These are phyloP conservation scores for Phocides pigmalion DNA, from an alignment of 1,140 invertebrate species.

Conservation along the genomic window DNA sequence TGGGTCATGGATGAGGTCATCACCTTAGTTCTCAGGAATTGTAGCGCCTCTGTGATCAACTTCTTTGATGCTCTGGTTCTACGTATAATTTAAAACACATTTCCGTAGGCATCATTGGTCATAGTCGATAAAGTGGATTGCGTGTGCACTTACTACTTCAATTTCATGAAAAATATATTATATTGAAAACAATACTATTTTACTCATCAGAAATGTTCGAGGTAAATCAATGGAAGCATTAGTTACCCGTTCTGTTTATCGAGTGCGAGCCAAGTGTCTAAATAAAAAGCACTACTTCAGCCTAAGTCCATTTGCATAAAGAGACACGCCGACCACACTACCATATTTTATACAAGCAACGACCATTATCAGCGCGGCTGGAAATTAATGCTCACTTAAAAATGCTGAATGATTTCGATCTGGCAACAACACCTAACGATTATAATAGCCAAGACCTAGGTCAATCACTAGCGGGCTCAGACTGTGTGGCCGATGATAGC, in stretches of 20 bases:
- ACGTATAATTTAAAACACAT: too few relatives aligned
- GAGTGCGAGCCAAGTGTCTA: slow-evolving; percentile 3
- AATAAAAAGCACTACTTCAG: slow-evolving; percentile 9
- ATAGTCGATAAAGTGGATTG: too few relatives aligned
- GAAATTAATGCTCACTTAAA: slow-evolving; percentile 35
- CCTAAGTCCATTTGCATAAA: slow-evolving; percentile 20
- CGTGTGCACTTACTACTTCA: too few relatives aligned
- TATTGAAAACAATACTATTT: too few relatives aligned
- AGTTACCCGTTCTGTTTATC: too few relatives aligned
- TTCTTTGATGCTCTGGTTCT: too few relatives aligned
- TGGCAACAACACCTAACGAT: slow-evolving; percentile 43
- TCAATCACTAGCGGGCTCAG: slow-evolving; percentile 44
- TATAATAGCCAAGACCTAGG: slow-evolving; percentile 43
- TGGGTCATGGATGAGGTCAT: too few relatives aligned
- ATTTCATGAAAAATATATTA: too few relatives aligned
- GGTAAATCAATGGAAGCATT: neutral
- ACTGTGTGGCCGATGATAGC: slow-evolving; percentile 54
- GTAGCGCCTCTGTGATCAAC: too few relatives aligned
- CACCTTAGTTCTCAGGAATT: too few relatives aligned
- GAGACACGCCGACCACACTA: neutral
- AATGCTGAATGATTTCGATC: slow-evolving; percentile 43
- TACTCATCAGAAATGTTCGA: too few relatives aligned
- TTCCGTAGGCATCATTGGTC: too few relatives aligned
- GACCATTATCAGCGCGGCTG: slow-evolving; percentile 7
- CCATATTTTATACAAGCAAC: slow-evolving; percentile 2